These are phyloP conservation scores for Macquaria australasica DNA, from an alignment of 2,113 vertebrate genomes.

Conservation along the genomic window DNA sequence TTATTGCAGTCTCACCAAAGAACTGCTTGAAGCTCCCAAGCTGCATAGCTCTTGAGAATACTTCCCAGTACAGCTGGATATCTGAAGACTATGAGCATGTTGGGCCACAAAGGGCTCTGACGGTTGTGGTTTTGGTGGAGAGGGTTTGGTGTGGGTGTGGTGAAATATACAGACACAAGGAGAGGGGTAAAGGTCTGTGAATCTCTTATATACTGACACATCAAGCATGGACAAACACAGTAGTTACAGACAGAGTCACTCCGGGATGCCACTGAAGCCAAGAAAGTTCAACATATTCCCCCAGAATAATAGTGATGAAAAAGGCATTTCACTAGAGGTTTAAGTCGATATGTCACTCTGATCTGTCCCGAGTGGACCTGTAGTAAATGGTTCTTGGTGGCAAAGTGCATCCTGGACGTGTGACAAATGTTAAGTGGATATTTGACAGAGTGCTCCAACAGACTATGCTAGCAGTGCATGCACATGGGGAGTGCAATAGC, in stretches of 20 bases:
- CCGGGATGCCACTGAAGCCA: slow-evolving; percentile 76
- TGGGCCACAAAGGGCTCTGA: slow-evolving; percentile 46
- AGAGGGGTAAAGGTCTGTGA: slow-evolving; percentile 71
- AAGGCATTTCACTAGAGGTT: slow-evolving; percentile 61
- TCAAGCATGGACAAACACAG: slow-evolving; percentile 80
- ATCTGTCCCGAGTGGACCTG: slow-evolving; percentile 17
- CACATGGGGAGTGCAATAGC: slow-evolving; percentile 79
- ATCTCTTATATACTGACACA: slow-evolving; percentile 81
- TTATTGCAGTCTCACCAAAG: slow-evolving; percentile 44
- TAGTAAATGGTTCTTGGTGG: slow-evolving; percentile 55
- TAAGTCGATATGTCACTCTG: slow-evolving; percentile 37
- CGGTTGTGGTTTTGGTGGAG: slow-evolving; percentile 40
- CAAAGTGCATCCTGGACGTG: slow-evolving; percentile 77
- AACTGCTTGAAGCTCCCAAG: slow-evolving; percentile 43
- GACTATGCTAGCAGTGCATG: slow-evolving; percentile 83
- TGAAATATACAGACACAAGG: slow-evolving; percentile 63
- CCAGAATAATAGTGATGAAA: slow-evolving; percentile 50
- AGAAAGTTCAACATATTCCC: slow-evolving; percentile 49
- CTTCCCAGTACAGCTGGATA: slow-evolving; percentile 46
- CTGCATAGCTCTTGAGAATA: slow-evolving; percentile 41
- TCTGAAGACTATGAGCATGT: slow-evolving; percentile 33
- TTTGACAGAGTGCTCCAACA: slow-evolving; percentile 81
- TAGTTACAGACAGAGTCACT: slow-evolving; percentile 77
- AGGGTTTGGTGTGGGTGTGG: slow-evolving; percentile 48
- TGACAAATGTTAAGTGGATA: slow-evolving; percentile 83